phyloP scores from a whole-genome alignment of 2,888 invertebrate genomes.

The Acrocyrtus sp. region DNA sequence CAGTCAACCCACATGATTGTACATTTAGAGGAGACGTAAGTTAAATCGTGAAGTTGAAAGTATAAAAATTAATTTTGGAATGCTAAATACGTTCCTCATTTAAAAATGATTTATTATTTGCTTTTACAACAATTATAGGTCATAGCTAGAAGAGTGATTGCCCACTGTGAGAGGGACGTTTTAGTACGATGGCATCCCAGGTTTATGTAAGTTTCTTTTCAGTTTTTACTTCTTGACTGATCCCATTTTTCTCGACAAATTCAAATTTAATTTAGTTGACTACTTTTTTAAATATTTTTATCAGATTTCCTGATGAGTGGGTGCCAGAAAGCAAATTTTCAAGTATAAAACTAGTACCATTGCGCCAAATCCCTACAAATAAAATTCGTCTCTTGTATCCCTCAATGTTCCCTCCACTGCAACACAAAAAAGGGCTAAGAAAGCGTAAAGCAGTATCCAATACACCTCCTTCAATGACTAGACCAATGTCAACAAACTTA shows the following conservation, averaged over 20 bases:
- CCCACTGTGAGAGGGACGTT: slow-evolving; percentile 75
- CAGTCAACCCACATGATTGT: slow-evolving; percentile 31
- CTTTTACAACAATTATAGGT: slow-evolving; percentile 68
- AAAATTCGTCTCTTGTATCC: slow-evolving; percentile 54
- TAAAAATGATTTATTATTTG: too few species aligned
- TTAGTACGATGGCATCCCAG: slow-evolving; percentile 85
- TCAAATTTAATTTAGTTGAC: neutral
- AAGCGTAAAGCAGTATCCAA: neutral
- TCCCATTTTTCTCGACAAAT: too few species aligned
- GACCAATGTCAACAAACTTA: too few species aligned
- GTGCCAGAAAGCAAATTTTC: slow-evolving; percentile 49
- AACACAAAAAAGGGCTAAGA: neutral
- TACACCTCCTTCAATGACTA: too few species aligned
- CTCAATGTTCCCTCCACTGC: slow-evolving; percentile 39
- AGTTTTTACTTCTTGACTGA: too few species aligned
- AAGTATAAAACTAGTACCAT: slow-evolving; percentile 47
- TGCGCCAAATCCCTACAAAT: slow-evolving; percentile 50
- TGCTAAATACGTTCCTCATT: neutral
- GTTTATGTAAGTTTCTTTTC: slow-evolving; percentile 88
- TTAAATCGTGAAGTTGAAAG: neutral
- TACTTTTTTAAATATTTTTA: neutral
- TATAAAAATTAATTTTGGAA: neutral
- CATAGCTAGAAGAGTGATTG: slow-evolving; percentile 75
- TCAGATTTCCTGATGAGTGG: slow-evolving; percentile 59
- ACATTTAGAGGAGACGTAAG: slow-evolving; percentile 50